A percentile compares a stretch with the other conserved stretches of the same genome.
Evolutionary conservation across 2,888 invertebrate species (phyloP).

Genomic region (Timema cristinae): DNA sequence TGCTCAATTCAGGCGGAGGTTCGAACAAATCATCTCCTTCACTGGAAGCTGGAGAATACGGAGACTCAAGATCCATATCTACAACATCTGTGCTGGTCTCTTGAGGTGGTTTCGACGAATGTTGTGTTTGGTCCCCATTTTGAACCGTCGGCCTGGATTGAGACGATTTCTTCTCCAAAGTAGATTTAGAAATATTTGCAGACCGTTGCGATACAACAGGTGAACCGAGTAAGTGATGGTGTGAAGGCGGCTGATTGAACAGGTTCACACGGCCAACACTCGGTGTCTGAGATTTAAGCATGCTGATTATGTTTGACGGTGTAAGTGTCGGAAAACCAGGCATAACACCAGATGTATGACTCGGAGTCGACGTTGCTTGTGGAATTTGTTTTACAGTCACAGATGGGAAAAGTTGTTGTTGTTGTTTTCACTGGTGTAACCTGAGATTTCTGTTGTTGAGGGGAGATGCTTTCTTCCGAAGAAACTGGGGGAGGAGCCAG

Average conservation of each 20-base stretch:
- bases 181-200: conserved; percentile 9
- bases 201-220: conserved; percentile 19
- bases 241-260: conserved; percentile 27
- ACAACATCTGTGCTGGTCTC: conserved; percentile 49
- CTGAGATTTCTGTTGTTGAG: conserved; percentile 20
- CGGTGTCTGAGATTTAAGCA: conserved; percentile 21
- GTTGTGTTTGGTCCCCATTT: conserved; percentile 29
- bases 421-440: conserved; percentile 19
- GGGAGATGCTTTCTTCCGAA: conserved; percentile 7
- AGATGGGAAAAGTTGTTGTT: conserved; percentile 13
- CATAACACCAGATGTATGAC: conserved; percentile 27
- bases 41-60: conserved; percentile 85
- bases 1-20: conserved; percentile 56
- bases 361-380: conserved; percentile 31
- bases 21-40: conserved; percentile 85
- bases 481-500: not conserved
- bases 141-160: conserved; percentile 22
- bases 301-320: conserved; percentile 27
- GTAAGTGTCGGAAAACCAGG: conserved; percentile 32
- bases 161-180: not conserved
- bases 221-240: conserved; percentile 13
- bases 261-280: conserved; percentile 15
- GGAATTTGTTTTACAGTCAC: conserved; percentile 19
- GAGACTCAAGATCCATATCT: conserved; percentile 72
- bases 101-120: conserved; percentile 34